Evolutionary conservation across 2,888 invertebrate species (phyloP), one percentile per base, ranked within the genome.

Genomic region (Campoplex capitator): DNA sequence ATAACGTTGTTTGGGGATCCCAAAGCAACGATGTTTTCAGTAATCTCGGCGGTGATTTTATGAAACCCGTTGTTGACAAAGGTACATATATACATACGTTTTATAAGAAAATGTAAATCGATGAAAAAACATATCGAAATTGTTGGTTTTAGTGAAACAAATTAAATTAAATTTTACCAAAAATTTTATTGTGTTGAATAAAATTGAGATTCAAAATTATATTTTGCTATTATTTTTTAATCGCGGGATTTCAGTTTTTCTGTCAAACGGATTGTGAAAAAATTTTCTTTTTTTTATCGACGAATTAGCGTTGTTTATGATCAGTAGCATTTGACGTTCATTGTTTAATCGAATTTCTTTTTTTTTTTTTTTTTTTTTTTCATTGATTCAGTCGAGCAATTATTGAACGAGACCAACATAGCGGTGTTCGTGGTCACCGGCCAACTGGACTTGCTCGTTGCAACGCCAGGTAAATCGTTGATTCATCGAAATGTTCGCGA

Each of bases 371-470:
- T 54, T 48, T 32, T 56, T 32, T 70, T 11, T 71, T n/a, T 23
- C 48, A 9, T 58, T 56, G 42, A 67, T 71, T 68, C 3, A 93
- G 97, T 98, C 91, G 97, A 97, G 92, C 94, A 95, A 83, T 94
- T 97, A 18, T 94, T 98, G 35, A 96, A 97, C 89, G 96, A 96
- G 89, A 97, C 97, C 0, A 95, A 96, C 76, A 94, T 98, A 28
- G 95, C 96, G 76, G 95, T 98, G 0, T 96, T 96, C 51, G 97
- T 98, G 28, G 97, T 97, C 92, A 97, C 96, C 89, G 98, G 97
- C 48, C 98, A 98, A 91, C 95, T 98, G 87, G 98, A 98, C 94
- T 95, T 98, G 28, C 98, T 98, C 91, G 97, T 97, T 87, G 97
- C 97, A 90, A 97, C 98, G 23, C 96, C 97, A 89, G 98, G 98